Evolutionary conservation across 2,797 vertebrate species (phyloP).

Genomic region (Notolepis coatsorum): DNA sequence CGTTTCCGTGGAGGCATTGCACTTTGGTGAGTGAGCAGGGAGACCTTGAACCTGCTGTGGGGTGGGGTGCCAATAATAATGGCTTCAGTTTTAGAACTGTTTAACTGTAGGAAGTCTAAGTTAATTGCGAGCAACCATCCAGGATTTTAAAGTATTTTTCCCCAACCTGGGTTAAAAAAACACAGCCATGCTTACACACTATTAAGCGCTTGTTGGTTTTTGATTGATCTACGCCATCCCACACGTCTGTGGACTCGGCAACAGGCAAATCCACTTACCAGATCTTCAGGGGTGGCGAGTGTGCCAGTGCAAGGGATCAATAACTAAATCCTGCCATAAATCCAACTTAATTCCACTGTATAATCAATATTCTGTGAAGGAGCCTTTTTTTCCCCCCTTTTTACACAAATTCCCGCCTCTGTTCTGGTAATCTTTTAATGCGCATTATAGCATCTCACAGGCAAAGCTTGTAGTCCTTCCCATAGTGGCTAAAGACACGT

Average conservation of each 20-base stretch:
- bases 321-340: conserved; percentile 55
- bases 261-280: conserved; percentile 42
- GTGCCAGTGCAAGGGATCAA: conserved; percentile 46
- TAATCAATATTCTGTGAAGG: conserved; percentile 57
- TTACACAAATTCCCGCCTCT: conserved; percentile 42
- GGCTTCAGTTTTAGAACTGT: too few species aligned
- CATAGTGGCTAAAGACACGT: conserved; percentile 20
- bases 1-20: too few species aligned
- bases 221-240: background rate
- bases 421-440: conserved; percentile 37
- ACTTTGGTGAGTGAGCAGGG: too few species aligned
- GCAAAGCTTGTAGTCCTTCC: conserved; percentile 12
- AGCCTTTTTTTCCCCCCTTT: conserved; percentile 24
- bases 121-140: too few species aligned
- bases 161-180: too few species aligned
- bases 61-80: too few species aligned
- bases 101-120: too few species aligned
- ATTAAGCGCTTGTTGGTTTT: conserved; percentile 16
- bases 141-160: too few species aligned
- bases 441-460: conserved; percentile 25
- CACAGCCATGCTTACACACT: too few species aligned
- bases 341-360: conserved; percentile 57
- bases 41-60: too few species aligned
- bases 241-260: conserved; percentile 8
- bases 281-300: conserved; percentile 21